These are phyloP conservation scores for Sycophila sp. DNA, from an alignment of 1,140 invertebrate genomes.

Conservation along the genomic window DNA sequence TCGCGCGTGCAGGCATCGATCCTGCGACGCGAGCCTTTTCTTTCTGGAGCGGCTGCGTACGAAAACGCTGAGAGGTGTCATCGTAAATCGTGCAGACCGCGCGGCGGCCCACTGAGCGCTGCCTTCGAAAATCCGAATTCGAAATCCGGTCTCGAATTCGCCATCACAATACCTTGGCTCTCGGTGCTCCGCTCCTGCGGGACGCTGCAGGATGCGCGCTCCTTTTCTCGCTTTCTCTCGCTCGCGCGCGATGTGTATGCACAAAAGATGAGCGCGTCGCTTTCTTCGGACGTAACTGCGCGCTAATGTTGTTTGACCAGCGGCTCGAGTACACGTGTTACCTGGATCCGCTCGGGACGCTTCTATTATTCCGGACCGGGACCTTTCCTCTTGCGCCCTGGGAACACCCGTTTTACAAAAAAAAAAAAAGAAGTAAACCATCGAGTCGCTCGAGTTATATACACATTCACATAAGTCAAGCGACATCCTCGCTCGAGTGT, in stretches of 20 bases:
- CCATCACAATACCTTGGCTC: background rate
- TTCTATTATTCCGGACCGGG: background rate
- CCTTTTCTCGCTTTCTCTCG: too few species aligned
- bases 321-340: background rate
- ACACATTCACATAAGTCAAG: conserved; percentile 8
- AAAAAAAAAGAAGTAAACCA: background rate
- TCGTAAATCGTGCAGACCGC: conserved; percentile 42
- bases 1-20: background rate
- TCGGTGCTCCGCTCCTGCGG: background rate
- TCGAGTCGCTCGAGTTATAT: background rate
- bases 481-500: conserved; percentile 22
- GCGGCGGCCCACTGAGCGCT: too few species aligned
- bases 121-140: background rate
- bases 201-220: background rate
- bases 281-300: background rate
- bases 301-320: conserved; percentile 33
- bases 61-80: conserved; percentile 32
- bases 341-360: background rate
- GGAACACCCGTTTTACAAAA: conserved; percentile 9
- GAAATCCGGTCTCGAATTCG: conserved; percentile 30
- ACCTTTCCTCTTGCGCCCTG: conserved; percentile 21
- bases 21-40: too few species aligned
- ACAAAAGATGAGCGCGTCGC: background rate
- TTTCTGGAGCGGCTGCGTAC: too few species aligned
- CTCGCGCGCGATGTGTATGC: background rate